Evolutionary conservation across 2,113 vertebrate species (phyloP).

Genomic region (Bettongia penicillata): DNA sequence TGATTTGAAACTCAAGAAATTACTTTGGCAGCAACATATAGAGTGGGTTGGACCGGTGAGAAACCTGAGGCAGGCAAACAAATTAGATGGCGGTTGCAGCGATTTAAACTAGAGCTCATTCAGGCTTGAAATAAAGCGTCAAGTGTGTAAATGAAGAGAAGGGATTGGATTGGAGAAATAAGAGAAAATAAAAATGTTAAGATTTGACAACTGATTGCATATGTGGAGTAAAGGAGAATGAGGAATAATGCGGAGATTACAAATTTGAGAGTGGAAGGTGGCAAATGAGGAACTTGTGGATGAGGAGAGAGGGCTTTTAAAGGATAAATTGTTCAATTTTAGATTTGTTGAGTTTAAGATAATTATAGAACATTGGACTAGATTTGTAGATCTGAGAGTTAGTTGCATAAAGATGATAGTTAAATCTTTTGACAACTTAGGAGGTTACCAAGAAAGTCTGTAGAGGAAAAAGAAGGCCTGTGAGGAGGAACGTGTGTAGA

Average conservation of each 20-base stretch:
- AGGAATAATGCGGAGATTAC: background rate
- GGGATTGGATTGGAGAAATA: background rate
- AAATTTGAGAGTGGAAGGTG: background rate
- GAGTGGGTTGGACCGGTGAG: background rate
- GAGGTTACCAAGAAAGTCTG: background rate
- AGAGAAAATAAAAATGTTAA: background rate
- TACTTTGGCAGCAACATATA: background rate
- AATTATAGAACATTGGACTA: background rate
- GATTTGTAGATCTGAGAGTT: background rate
- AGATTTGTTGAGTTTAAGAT: background rate
- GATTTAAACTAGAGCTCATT: background rate
- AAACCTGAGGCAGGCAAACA: background rate
- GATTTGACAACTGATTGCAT: background rate
- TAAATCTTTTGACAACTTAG: background rate
- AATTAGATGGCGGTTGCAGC: background rate
- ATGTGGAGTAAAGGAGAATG: background rate
- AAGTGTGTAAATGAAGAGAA: background rate
- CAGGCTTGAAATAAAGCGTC: background rate
- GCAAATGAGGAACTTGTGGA: background rate
- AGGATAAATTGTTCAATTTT: background rate
- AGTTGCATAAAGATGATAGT: too few species aligned
- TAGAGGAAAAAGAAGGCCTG: background rate
- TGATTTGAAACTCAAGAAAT: background rate
- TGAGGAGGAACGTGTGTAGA: background rate
- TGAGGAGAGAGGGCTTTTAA: background rate